Base-by-base conservation (phyloP, 2,797 vertebrate genomes). In the Danio tinwini region DNA sequence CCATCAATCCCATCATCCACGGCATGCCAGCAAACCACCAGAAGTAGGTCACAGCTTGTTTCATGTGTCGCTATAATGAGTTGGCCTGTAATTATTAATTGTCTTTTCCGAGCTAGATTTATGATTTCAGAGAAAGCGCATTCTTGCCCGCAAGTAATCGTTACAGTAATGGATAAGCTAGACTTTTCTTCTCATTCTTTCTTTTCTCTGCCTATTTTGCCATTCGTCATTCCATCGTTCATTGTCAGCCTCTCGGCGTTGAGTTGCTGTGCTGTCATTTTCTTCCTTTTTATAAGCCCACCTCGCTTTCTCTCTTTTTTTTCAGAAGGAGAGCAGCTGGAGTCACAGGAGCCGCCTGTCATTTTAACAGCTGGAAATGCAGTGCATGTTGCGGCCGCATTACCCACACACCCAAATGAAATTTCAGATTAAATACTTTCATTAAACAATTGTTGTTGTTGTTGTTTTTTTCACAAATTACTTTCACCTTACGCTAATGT, bases 21-120 rank as follows among this genome's bases (percentile, higher is more conserved):
- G 58, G 55, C 47, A 45, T 69, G 49, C 40, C 73, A 67, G 58
- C 47, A 64, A 17, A 11, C 44, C 29, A 29, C 76, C 47, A 81
- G 45, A 86, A 87, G 61, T 81, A 78, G 83, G 83, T 80, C 86
- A 85, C 49, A 65, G 82, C 47, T 70, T 72, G 69, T 77, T 82
- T 61, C 58, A 62, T 71, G 56, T 70, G 69, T 61, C 61, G 74
- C 52, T 45, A 72, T 81, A 86, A 87, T 83, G 80, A 85, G 80
- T 78, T 7, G 56, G 53, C 74, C 67, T 75, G 74, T 79, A 82
- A 84, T 85, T 82, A 84, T 84, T 79, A 82, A 81, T 81, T 80
- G 74, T 71, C 78, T 80, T 82, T 82, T 85, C 71, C 39, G 56
- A 74, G 58, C 78, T 71, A 76, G 65, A 67, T 56, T 42, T 71